A percentile compares a stretch with the other conserved stretches of the same genome.
Evolutionary conservation across 2,888 invertebrate species (phyloP).

Genomic region (Amphiduros pacificus): DNA sequence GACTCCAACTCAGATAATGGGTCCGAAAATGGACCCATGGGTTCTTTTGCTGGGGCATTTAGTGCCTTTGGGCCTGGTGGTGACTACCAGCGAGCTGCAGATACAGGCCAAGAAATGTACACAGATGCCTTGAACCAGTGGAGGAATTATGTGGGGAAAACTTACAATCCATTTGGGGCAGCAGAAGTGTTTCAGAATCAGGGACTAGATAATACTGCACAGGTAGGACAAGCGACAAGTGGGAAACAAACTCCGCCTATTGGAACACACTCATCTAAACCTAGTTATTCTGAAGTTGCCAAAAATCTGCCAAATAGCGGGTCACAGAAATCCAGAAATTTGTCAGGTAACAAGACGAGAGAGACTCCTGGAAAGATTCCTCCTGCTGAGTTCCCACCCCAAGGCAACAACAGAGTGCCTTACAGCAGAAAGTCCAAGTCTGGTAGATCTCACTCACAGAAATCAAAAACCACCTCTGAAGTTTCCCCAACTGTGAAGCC

Average conservation of each 20-base stretch:
- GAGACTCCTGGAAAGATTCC: background rate
- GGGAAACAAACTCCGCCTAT: background rate
- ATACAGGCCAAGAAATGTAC: slow-evolving; percentile 1
- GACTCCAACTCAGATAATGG: background rate
- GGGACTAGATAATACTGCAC: background rate
- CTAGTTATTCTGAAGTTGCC: slow-evolving; percentile 50
- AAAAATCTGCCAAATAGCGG: slow-evolving; percentile 28
- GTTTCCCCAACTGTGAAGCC: slow-evolving; percentile 27
- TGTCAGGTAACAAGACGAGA: too few species aligned
- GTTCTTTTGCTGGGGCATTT: background rate
- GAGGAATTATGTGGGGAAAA: background rate
- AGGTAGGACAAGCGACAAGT: background rate
- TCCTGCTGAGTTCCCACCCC: background rate
- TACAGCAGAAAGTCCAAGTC: slow-evolving; percentile 1
- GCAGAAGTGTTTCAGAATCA: slow-evolving; percentile 28
- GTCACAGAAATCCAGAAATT: background rate
- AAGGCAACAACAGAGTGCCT: background rate
- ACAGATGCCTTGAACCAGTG: slow-evolving; percentile 6
- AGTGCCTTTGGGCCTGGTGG: background rate
- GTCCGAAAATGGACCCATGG: background rate
- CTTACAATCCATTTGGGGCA: slow-evolving; percentile 40
- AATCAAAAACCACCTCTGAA: background rate
- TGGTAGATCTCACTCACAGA: background rate
- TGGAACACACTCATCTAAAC: slow-evolving; percentile 32
- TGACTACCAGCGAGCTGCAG: background rate